Evolutionary conservation across 2,797 vertebrate species (phyloP).

Genomic region (Pampus argenteus): DNA sequence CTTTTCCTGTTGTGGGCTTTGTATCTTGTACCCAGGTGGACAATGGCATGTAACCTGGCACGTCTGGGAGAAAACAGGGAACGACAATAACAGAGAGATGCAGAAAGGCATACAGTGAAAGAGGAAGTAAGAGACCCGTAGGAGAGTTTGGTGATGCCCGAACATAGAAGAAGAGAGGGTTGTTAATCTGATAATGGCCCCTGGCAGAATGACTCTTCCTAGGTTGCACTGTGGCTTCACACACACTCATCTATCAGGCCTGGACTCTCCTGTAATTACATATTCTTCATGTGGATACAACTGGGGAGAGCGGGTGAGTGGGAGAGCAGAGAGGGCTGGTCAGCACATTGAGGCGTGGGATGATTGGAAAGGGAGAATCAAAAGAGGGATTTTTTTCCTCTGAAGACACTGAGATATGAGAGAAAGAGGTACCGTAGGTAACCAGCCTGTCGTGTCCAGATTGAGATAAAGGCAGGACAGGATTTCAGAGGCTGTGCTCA

Average conservation of each 20-base stretch:
- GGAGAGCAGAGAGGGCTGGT: constrained; percentile 41
- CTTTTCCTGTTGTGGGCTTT: constrained; percentile 31
- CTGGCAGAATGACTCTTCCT: constrained; percentile 65
- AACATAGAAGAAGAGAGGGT: constrained; percentile 46
- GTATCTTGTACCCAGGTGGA: constrained; percentile 21
- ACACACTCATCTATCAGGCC: constrained; percentile 69
- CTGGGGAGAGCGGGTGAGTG: constrained; percentile 12
- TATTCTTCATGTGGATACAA: constrained; percentile 71
- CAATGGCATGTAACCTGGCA: constrained; percentile 69
- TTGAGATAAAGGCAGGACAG: constrained; percentile 46
- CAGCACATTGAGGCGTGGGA: constrained; percentile 57
- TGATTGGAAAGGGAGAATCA: constrained; percentile 60
- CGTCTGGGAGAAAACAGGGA: constrained; percentile 51
- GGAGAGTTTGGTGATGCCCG: constrained; percentile 44
- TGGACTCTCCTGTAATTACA: constrained; percentile 74
- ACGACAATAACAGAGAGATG: constrained; percentile 21
- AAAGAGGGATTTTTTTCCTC: constrained; percentile 48
- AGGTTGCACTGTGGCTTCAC: constrained; percentile 67
- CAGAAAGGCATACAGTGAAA: constrained; percentile 19
- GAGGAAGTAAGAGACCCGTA: constrained; percentile 21
- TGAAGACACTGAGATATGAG: constrained; percentile 45
- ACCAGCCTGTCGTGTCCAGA: constrained; percentile 21
- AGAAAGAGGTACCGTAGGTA: constrained; percentile 24
- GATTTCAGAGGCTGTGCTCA: constrained; percentile 38
- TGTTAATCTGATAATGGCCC: constrained; percentile 74